A percentile compares a stretch with the other conserved stretches of the same genome.
phyloP scores from a whole-genome alignment of 1,140 invertebrate species.

The Drosophila funebris region DNA sequence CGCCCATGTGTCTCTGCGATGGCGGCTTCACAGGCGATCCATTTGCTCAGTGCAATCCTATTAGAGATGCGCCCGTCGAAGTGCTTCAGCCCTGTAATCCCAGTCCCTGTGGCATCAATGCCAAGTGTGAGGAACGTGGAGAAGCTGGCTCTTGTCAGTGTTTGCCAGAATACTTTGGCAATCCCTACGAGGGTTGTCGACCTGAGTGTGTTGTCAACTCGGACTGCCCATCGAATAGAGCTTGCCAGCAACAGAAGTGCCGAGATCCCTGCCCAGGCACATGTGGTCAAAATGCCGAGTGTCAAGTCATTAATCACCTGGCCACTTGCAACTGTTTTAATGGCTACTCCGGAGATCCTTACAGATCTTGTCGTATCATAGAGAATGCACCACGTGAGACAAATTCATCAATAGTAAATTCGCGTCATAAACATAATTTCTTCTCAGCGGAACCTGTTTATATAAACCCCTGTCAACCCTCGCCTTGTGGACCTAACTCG shows the following conservation, averaged over 20 bases:
- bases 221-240: constrained; percentile 88
- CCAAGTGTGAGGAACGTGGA: constrained; percentile 88
- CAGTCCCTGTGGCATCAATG: constrained; percentile 89
- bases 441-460: constrained; percentile 68
- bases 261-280: constrained; percentile 90
- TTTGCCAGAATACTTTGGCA: constrained; percentile 88
- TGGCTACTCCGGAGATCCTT: constrained; percentile 90
- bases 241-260: constrained; percentile 91
- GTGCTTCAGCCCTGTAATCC: constrained; percentile 84
- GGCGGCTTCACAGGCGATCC: constrained; percentile 86
- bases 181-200: constrained; percentile 89
- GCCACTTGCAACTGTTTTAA: constrained; percentile 89
- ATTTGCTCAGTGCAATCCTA: constrained; percentile 85
- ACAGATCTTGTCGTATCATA: constrained; percentile 80
- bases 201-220: constrained; percentile 91
- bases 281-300: constrained; percentile 89
- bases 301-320: constrained; percentile 89
- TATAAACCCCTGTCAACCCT: constrained; percentile 88
- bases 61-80: constrained; percentile 85
- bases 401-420: neutral
- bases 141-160: constrained; percentile 89
- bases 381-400: constrained; percentile 86
- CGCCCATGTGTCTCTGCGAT: constrained; percentile 84
- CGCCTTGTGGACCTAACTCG: constrained; percentile 89
- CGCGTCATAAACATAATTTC: constrained; percentile 1